Evolutionary conservation across 2,888 invertebrate species (phyloP).

Genomic region (Epinotia brunnichana): DNA sequence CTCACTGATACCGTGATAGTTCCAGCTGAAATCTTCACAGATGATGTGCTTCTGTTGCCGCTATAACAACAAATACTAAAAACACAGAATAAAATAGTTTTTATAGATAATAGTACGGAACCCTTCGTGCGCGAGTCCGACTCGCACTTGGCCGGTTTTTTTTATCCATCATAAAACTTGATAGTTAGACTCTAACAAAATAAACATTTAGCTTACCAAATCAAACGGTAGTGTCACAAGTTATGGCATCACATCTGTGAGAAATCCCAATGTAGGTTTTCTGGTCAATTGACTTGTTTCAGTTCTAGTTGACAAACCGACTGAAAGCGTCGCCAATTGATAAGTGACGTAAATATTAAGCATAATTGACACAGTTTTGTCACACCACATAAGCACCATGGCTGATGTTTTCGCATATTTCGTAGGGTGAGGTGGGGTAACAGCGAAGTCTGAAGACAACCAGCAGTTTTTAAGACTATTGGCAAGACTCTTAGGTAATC

Average conservation of each 20-base stretch:
- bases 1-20: too few relatives aligned
- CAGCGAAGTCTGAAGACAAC: background rate
- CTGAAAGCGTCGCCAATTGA: conserved; percentile 39
- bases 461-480: too few relatives aligned
- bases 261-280: conserved; percentile 40
- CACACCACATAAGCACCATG: conserved; percentile 21
- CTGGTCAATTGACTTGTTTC: conserved; percentile 38
- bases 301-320: conserved; percentile 40
- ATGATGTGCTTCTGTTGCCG: too few relatives aligned
- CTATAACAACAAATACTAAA: too few relatives aligned
- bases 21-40: too few relatives aligned
- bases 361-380: conserved; percentile 25
- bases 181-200: too few relatives aligned
- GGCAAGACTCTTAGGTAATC: too few relatives aligned
- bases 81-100: too few relatives aligned
- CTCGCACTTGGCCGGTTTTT: too few relatives aligned
- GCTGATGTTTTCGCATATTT: background rate
- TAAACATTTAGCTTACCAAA: background rate
- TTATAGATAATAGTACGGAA: too few relatives aligned
- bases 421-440: background rate
- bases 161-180: too few relatives aligned
- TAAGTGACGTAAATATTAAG: conserved; percentile 37
- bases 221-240: conserved; percentile 6
- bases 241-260: conserved; percentile 25
- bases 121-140: too few relatives aligned